A percentile compares a stretch with the other conserved stretches of the same genome.
Conservation (phyloP, 2,888 invertebrate genomes). For the Caenorhabditis panamensis region DNA sequence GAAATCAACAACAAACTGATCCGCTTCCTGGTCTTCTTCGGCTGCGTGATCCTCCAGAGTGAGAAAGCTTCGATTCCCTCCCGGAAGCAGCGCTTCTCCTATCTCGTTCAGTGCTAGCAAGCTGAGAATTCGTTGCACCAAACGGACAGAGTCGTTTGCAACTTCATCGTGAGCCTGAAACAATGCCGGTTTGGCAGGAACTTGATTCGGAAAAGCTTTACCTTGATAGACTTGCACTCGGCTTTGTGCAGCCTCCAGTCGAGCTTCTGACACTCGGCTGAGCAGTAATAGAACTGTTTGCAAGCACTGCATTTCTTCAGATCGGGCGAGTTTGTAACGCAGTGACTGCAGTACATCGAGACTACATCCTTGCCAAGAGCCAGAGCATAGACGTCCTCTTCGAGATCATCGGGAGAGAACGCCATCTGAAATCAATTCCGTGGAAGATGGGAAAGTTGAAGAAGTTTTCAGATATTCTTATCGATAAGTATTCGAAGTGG, state of each 20-base stretch:
- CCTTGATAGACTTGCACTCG: slow-evolving; percentile 55
- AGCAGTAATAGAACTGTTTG: slow-evolving; percentile 42
- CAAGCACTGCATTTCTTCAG: slow-evolving; percentile 57
- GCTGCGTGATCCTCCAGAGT: slow-evolving; percentile 10
- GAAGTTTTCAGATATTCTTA: slow-evolving; percentile 5
- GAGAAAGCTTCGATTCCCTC: slow-evolving; percentile 28
- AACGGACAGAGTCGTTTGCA: slow-evolving; percentile 31
- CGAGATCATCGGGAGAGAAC: slow-evolving; percentile 14
- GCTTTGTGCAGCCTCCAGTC: slow-evolving; percentile 59
- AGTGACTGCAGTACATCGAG: slow-evolving; percentile 42
- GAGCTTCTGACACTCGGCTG: slow-evolving; percentile 44
- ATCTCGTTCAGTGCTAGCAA: slow-evolving; percentile 1
- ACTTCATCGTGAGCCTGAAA: slow-evolving; percentile 19
- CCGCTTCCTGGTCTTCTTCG: slow-evolving; percentile 5
- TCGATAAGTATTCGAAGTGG: slow-evolving; percentile 10
- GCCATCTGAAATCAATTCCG: slow-evolving; percentile 7
- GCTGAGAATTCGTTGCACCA: slow-evolving; percentile 43
- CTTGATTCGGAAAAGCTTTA: background rate
- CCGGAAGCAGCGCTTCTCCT: slow-evolving; percentile 35
- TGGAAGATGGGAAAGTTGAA: background rate
- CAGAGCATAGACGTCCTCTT: slow-evolving; percentile 32
- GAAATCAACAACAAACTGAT: slow-evolving; percentile 17
- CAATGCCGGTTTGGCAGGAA: too few species aligned
- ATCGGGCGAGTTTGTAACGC: slow-evolving; percentile 19
- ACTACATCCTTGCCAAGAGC: slow-evolving; percentile 33